Evolutionary conservation across 2,797 vertebrate genomes (phyloP).

Genomic region (Balearica regulorum): DNA sequence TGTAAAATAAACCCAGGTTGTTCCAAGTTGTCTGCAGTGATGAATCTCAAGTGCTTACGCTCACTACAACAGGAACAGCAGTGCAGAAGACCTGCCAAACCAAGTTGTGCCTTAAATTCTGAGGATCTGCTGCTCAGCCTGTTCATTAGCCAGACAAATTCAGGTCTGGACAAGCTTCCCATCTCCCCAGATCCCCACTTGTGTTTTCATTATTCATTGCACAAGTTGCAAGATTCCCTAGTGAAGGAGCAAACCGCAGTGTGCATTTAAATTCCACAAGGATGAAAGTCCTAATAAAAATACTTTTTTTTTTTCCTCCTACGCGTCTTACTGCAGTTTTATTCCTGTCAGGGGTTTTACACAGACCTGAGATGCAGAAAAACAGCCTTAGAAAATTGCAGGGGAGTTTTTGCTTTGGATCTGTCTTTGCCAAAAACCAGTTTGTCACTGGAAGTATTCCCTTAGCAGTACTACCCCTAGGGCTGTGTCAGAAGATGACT

Average conservation of each 20-base stretch:
- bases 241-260: neutral
- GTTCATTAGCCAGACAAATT: neutral
- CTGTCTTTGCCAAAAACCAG: neutral
- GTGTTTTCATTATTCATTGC: neutral
- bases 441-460: neutral
- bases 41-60: neutral
- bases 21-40: neutral
- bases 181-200: fast-evolving
- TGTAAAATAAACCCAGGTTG: neutral
- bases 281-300: neutral
- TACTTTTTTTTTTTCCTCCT: too few relatives aligned
- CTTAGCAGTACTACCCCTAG: neutral
- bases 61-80: neutral
- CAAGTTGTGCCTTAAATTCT: neutral
- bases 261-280: neutral
- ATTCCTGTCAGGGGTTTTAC: neutral
- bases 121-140: neutral
- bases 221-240: neutral
- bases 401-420: neutral
- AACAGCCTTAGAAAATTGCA: neutral
- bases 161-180: neutral
- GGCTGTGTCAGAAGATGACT: neutral
- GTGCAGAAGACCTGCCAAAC: neutral
- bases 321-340: neutral
- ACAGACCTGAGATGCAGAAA: neutral